Evolutionary conservation across 2,797 vertebrate species (phyloP).

Genomic region (Pipistrellus pipistrellus): DNA sequence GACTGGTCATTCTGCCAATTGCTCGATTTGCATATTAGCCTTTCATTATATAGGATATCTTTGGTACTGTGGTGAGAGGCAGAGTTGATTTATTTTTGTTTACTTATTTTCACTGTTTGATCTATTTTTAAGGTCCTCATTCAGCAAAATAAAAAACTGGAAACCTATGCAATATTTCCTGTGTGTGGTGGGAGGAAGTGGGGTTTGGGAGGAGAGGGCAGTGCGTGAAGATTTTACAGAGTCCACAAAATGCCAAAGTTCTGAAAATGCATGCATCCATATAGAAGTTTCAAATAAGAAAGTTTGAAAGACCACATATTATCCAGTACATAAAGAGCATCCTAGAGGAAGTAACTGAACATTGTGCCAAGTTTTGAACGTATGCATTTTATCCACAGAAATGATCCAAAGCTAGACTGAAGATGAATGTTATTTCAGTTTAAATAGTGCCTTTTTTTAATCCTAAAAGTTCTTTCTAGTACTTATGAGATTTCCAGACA

Average conservation of each 20-base stretch:
- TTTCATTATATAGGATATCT: background rate
- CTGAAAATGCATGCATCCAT: background rate
- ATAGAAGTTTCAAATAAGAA: background rate
- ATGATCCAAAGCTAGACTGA: background rate
- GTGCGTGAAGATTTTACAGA: background rate
- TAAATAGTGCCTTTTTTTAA: background rate
- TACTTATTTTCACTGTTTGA: background rate
- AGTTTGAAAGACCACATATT: background rate
- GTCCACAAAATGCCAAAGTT: slow-evolving; percentile 1
- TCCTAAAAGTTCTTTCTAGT: slow-evolving; percentile 10
- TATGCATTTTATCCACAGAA: background rate
- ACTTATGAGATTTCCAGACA: background rate
- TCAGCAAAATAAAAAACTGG: slow-evolving; percentile 44
- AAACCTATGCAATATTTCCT: background rate
- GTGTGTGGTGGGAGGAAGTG: fast-evolving
- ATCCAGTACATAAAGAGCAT: background rate
- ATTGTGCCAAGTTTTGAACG: background rate
- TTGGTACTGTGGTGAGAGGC: slow-evolving; percentile 19
- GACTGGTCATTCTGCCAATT: too few species aligned
- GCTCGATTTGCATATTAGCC: too few species aligned
- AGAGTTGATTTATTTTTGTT: background rate
- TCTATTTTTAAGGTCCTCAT: slow-evolving; percentile 59
- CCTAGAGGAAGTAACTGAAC: slow-evolving; percentile 8
- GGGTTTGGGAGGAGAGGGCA: background rate
- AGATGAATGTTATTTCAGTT: background rate